Conservation (phyloP, 2,888 invertebrate genomes). For the Melanchra persicariae region DNA sequence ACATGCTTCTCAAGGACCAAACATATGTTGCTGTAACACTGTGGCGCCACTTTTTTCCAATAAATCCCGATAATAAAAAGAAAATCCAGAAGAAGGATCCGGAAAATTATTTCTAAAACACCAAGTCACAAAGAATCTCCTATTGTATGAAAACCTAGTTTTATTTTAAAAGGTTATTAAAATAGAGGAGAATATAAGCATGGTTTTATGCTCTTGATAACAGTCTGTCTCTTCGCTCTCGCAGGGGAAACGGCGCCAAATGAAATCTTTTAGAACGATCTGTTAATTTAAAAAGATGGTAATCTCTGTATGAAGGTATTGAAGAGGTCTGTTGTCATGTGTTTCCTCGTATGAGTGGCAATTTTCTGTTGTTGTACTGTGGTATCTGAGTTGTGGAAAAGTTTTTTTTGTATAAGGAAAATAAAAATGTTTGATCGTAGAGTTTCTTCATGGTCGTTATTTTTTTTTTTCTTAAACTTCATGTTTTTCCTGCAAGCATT, state of each 20-base stretch:
- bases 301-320: slow-evolving; percentile 38
- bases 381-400: neutral
- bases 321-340: slow-evolving; percentile 29
- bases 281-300: slow-evolving; percentile 60
- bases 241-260: slow-evolving; percentile 49
- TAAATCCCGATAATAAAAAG: too few relatives aligned
- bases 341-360: slow-evolving; percentile 12
- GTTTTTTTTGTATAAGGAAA: neutral
- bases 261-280: slow-evolving; percentile 57
- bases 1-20: too few relatives aligned
- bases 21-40: too few relatives aligned
- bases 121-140: neutral
- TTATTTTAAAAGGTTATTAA: slow-evolving; percentile 37
- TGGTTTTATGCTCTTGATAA: slow-evolving; percentile 36
- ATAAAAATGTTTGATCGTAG: too few relatives aligned
- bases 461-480: too few relatives aligned
- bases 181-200: slow-evolving; percentile 41
- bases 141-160: neutral
- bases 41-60: too few relatives aligned
- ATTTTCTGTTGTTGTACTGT: slow-evolving; percentile 3
- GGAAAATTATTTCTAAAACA: neutral
- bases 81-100: too few relatives aligned
- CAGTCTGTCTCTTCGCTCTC: slow-evolving; percentile 27
- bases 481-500: too few relatives aligned
- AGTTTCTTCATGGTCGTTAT: too few relatives aligned